Percentiles rank a stretch among this genome's conserved stretches.
Conservation (phyloP, 2,113 vertebrate species). For the Xenopus laevis region DNA sequence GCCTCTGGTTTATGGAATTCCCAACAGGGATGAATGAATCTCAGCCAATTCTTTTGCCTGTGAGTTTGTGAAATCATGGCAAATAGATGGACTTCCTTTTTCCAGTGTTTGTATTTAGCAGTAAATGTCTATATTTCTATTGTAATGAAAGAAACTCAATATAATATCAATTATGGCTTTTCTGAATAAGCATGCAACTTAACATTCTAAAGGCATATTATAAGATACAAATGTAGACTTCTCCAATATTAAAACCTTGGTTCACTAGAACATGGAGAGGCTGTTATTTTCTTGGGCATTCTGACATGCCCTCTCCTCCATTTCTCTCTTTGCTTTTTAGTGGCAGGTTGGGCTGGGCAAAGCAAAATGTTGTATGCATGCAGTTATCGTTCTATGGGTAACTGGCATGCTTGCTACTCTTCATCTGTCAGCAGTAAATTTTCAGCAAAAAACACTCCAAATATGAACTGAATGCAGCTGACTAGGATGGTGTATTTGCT, state of each 20-base stretch:
- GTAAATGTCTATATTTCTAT: too few species aligned
- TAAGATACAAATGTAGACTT: background rate
- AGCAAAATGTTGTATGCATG: slow-evolving; percentile 50
- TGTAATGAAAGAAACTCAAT: too few species aligned
- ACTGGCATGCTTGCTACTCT: slow-evolving; percentile 64
- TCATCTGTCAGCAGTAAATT: slow-evolving; percentile 67
- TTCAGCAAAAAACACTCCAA: slow-evolving; percentile 60
- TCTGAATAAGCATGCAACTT: too few species aligned
- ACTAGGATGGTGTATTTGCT: slow-evolving; percentile 53
- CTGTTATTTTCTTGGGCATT: background rate
- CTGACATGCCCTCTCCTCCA: slow-evolving; percentile 9
- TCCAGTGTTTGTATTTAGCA: too few species aligned
- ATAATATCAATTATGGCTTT: too few species aligned
- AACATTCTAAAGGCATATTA: too few species aligned
- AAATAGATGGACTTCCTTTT: too few species aligned
- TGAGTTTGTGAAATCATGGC: too few species aligned
- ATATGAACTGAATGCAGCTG: slow-evolving; percentile 64
- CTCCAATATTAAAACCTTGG: background rate
- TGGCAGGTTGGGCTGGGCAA: slow-evolving; percentile 45
- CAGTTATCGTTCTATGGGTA: slow-evolving; percentile 65
- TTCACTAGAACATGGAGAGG: background rate
- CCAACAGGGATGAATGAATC: too few species aligned
- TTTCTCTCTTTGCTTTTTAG: background rate
- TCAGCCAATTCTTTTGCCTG: too few species aligned
- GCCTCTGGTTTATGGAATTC: too few species aligned